A percentile compares a stretch with the other conserved stretches of the same genome.
phyloP scores from a whole-genome alignment of 1,140 invertebrate genomes.

The Listronotus bonariensis region DNA sequence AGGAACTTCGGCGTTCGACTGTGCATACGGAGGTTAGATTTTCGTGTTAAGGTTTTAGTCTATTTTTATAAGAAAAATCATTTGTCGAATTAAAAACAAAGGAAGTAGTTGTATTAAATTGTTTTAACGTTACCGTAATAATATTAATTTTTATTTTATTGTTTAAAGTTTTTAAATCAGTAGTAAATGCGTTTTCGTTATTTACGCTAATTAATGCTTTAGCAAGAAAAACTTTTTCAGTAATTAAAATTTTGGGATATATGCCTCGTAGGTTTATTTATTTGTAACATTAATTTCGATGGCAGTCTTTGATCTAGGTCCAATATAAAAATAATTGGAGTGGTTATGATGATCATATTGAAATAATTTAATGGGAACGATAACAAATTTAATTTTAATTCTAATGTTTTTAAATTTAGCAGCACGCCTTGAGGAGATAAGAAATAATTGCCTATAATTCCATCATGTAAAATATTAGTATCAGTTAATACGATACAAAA shows the following conservation, averaged over 20 bases:
- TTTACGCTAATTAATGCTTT: constrained; percentile 26
- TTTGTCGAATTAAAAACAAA: not conserved
- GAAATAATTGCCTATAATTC: constrained; percentile 5
- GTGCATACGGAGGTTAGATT: too few relatives aligned
- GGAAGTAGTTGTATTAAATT: constrained; percentile 24
- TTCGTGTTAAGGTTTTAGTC: constrained; percentile 2
- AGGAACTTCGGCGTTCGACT: too few relatives aligned
- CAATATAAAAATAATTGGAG: too few relatives aligned
- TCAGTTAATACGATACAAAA: not conserved
- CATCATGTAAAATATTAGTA: not conserved
- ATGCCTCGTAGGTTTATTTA: constrained; percentile 22
- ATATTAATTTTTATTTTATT: constrained; percentile 1
- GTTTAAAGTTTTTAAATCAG: constrained; percentile 29
- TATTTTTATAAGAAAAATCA: not conserved
- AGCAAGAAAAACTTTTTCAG: constrained; percentile 26
- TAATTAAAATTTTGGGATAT: constrained; percentile 18
- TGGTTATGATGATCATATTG: too few relatives aligned
- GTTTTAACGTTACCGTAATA: constrained; percentile 4
- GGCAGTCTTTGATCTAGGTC: constrained; percentile 13
- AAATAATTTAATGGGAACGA: not conserved
- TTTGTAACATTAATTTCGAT: constrained; percentile 32
- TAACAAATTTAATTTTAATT: not conserved
- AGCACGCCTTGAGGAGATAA: not conserved
- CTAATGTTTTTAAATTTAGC: too few relatives aligned
- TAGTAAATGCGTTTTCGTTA: constrained; percentile 22